Evolutionary conservation across 2,113 vertebrate species (phyloP).

Genomic region (Riparia riparia): DNA sequence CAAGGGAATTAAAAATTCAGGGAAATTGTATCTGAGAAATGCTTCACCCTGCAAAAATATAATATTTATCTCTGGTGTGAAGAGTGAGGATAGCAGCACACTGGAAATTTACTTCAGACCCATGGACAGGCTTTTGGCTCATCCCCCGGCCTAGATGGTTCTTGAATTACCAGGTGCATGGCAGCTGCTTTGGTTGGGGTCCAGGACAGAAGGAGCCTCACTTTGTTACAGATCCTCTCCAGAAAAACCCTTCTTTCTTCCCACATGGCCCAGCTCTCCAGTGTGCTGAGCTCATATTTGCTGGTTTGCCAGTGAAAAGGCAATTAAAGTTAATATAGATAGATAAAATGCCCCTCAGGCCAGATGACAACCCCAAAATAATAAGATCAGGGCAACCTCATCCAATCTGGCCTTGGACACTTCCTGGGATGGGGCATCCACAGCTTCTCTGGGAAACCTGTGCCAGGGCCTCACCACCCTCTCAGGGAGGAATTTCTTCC

Average conservation of each 20-base stretch:
- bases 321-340: not conserved
- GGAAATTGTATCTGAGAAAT: not conserved
- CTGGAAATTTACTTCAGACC: not conserved
- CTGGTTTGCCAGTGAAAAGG: not conserved
- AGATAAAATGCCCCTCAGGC: not conserved
- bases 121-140: not conserved
- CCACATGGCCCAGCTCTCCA: not conserved
- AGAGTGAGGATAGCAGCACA: rapidly evolving
- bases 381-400: not conserved
- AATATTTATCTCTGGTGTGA: too few relatives aligned
- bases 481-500: not conserved
- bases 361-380: rapidly evolving
- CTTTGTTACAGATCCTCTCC: not conserved
- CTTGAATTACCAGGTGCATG: not conserved
- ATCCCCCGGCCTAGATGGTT: not conserved
- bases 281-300: not conserved
- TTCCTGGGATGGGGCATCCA: not conserved
- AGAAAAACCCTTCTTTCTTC: not conserved
- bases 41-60: not conserved
- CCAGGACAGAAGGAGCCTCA: not conserved
- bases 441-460: rapidly evolving
- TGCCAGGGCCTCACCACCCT: not conserved
- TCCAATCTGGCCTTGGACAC: not conserved
- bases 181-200: not conserved
- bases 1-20: not conserved